Percentiles rank a stretch among this genome's conserved stretches.
Evolutionary conservation across 2,113 vertebrate species (phyloP).

Genomic region (Chaetodon trifascialis): DNA sequence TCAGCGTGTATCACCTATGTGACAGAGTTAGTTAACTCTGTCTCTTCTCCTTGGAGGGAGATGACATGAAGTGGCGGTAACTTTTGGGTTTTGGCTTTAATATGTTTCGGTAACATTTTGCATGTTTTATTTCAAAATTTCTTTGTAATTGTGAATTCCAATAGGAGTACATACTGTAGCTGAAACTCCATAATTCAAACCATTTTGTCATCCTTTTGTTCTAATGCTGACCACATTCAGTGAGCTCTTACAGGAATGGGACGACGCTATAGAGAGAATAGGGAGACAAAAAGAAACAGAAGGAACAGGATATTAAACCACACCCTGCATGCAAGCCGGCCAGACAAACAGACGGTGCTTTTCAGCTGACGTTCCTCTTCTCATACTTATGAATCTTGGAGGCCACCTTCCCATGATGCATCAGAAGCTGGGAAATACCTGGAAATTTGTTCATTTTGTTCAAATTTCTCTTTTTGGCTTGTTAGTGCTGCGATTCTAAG

Average conservation of each 20-base stretch:
- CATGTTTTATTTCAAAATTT: too few relatives aligned
- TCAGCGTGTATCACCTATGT: neutral
- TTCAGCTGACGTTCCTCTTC: constrained; percentile 41
- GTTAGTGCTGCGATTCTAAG: neutral
- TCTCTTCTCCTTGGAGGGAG: constrained; percentile 3
- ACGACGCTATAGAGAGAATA: constrained; percentile 37
- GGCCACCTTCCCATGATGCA: constrained; percentile 25
- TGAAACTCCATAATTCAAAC: neutral
- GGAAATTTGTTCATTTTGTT: neutral
- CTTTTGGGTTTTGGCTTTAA: neutral
- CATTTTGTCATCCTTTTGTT: neutral
- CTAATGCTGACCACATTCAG: constrained; percentile 36
- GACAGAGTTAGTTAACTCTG: neutral
- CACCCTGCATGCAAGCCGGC: constrained; percentile 70
- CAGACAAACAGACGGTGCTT: constrained; percentile 54
- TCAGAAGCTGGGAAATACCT: neutral
- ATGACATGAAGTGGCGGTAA: neutral
- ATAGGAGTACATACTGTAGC: neutral
- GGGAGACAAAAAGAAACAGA: constrained; percentile 51
- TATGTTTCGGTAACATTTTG: neutral
- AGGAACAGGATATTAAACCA: constrained; percentile 81
- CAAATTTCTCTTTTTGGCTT: neutral
- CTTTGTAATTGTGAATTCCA: too few relatives aligned
- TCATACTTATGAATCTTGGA: constrained; percentile 28
- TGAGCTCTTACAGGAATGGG: constrained; percentile 34